Percentiles rank a stretch among this genome's conserved stretches.
Conservation (phyloP, 2,888 invertebrate genomes). For the Stramonita haemastoma region DNA sequence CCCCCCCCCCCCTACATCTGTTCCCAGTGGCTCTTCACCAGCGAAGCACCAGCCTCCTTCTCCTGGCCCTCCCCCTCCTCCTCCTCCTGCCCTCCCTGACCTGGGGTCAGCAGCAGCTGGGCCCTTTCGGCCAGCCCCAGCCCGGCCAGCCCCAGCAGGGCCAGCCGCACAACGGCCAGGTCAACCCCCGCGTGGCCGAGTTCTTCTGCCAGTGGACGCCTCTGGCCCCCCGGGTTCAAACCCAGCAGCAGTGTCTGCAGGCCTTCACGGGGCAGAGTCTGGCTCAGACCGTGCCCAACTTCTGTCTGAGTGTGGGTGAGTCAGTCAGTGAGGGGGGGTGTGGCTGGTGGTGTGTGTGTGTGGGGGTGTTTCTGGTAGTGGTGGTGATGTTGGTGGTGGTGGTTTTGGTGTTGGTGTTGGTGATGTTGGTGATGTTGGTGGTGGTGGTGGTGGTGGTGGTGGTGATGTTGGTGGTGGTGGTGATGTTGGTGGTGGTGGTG, state of each 20-base stretch:
- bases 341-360: not conserved
- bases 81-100: not conserved
- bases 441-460: no score
- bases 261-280: not conserved
- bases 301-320: constrained; percentile 23
- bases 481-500: no score
- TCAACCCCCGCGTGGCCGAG: not conserved
- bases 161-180: not conserved
- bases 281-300: not conserved
- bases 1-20: no score
- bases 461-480: no score
- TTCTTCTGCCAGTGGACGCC: constrained; percentile 30
- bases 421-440: not conserved
- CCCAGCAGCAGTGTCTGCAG: constrained; percentile 20
- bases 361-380: not conserved
- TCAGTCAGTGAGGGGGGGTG: not conserved
- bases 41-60: not conserved
- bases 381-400: not conserved
- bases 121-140: not conserved
- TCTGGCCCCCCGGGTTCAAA: not conserved
- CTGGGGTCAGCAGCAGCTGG: not conserved
- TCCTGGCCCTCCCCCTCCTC: not conserved
- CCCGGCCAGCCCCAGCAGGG: not conserved
- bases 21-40: not conserved
- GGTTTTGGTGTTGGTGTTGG: not conserved